phyloP scores from a whole-genome alignment of 2,113 vertebrate species.

The Cryptotis parvus region DNA sequence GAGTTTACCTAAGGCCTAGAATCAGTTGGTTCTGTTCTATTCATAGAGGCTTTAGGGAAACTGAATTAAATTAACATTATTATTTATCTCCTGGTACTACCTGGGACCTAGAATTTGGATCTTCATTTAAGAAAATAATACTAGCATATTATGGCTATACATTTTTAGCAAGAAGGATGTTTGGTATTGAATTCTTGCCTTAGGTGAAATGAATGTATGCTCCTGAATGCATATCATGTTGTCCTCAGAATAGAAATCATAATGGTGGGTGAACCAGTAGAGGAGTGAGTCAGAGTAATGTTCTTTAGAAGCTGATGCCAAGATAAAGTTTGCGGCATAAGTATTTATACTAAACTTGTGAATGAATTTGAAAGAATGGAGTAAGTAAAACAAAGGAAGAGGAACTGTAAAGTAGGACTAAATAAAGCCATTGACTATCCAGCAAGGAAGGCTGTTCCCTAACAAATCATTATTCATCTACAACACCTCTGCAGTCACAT shows the following conservation, averaged over 20 bases:
- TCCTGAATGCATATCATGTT: background rate
- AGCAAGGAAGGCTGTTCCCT: background rate
- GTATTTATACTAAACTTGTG: background rate
- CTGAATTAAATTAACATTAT: background rate
- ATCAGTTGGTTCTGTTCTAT: background rate
- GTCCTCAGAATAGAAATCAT: background rate
- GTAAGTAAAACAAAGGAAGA: background rate
- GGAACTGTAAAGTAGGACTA: background rate
- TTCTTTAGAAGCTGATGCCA: conserved; percentile 7
- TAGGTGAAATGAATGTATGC: background rate
- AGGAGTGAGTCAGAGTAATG: background rate
- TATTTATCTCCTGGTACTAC: background rate
- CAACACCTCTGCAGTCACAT: background rate
- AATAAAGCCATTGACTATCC: background rate
- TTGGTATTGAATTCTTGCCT: background rate
- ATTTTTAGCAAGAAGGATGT: background rate
- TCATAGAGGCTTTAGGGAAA: background rate
- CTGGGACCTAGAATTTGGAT: background rate
- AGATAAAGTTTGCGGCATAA: background rate
- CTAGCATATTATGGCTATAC: background rate
- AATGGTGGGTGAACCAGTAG: background rate
- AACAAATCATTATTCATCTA: background rate
- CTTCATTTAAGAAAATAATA: background rate
- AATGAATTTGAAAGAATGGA: background rate
- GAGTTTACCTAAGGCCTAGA: background rate